A percentile compares a stretch with the other conserved stretches of the same genome.
phyloP scores from a whole-genome alignment of 2,797 vertebrate genomes.

The Alosa sapidissima region DNA sequence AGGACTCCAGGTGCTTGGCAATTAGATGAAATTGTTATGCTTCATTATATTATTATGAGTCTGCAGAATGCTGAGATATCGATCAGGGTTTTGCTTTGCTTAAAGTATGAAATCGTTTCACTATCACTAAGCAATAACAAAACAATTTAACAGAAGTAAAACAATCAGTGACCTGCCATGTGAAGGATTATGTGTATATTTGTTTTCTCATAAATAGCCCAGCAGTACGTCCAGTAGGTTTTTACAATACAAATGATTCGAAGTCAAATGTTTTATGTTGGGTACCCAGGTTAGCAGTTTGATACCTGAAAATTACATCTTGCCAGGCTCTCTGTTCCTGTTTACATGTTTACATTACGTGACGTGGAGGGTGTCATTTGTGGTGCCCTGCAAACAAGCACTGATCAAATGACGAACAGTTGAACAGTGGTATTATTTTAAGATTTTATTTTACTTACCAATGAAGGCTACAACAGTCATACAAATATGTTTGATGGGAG shows the following conservation, averaged over 20 bases:
- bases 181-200: background rate
- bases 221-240: background rate
- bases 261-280: background rate
- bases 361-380: no score
- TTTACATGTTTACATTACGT: background rate
- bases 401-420: background rate
- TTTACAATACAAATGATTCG: background rate
- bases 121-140: background rate
- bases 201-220: background rate
- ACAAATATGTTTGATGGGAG: background rate
- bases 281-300: background rate
- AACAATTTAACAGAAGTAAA: background rate
- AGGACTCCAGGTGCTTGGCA: background rate
- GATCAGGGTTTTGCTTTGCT: background rate
- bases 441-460: background rate
- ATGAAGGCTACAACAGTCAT: background rate
- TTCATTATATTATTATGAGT: background rate
- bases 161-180: background rate
- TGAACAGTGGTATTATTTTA: background rate
- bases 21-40: background rate
- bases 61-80: background rate
- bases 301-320: background rate
- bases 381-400: background rate
- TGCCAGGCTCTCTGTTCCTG: background rate
- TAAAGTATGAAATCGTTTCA: background rate